phyloP scores from a whole-genome alignment of 92 coral and sea anemone species.

The Pocillopora grandis region DNA sequence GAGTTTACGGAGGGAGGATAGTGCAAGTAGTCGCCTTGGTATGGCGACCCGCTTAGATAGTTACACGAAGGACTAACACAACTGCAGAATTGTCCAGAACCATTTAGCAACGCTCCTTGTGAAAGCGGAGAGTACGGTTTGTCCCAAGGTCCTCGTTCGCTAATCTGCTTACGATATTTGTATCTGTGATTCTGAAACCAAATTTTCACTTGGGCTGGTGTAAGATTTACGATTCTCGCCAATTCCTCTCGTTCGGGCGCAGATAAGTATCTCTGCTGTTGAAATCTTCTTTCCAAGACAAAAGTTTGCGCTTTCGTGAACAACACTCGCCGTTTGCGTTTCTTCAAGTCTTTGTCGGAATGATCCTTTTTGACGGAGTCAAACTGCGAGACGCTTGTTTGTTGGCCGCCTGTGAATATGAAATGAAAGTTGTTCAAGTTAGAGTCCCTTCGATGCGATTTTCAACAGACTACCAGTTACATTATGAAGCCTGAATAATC shows the following conservation, averaged over 20 bases:
- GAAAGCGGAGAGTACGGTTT: conserved; percentile 72
- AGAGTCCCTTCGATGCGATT: conserved; percentile 16
- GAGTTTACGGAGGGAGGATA: conserved; percentile 75
- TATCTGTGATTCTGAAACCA: conserved; percentile 99
- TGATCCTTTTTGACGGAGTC: conserved; percentile 38
- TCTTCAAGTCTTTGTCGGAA: conserved; percentile 18
- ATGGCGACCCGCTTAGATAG: conserved; percentile 70
- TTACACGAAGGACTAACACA: conserved; percentile 81
- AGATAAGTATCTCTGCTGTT: conserved; percentile 93
- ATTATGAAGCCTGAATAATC: conserved; percentile 33
- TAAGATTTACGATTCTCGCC: conserved; percentile 90
- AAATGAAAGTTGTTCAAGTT: conserved; percentile 10
- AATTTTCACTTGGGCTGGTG: conserved; percentile 98
- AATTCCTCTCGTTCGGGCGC: conserved; percentile 99
- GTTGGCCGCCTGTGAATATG: conserved; percentile 28
- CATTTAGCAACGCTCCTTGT: conserved; percentile 69
- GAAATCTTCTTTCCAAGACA: conserved; percentile 91
- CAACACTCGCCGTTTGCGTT: conserved; percentile 85
- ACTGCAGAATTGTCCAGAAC: conserved; percentile 84
- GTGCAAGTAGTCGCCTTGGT: conserved; percentile 76
- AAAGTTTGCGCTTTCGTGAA: conserved; percentile 99
- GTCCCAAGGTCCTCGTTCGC: conserved; percentile 96
- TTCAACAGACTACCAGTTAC: conserved; percentile 49
- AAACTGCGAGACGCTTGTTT: conserved; percentile 15
- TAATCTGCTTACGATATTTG: conserved; percentile 94